phyloP scores from a whole-genome alignment of 2,113 vertebrate genomes.

The Bujurquina vittata region DNA sequence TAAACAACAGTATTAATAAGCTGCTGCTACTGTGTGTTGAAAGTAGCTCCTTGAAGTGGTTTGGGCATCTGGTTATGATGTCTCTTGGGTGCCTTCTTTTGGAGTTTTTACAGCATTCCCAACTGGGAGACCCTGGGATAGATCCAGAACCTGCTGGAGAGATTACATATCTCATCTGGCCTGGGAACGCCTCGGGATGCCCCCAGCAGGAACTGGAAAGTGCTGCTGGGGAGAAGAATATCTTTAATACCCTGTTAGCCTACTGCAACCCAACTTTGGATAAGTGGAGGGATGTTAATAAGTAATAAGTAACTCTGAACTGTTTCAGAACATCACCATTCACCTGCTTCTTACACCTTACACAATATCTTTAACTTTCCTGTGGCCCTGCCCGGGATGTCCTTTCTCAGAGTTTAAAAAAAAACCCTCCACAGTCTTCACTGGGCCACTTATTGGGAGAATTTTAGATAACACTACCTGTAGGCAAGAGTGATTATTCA shows the following conservation, averaged over 20 bases:
- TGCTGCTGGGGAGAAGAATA: too few relatives aligned
- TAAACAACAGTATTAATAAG: not conserved
- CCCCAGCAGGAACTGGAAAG: too few relatives aligned
- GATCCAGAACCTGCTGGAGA: too few relatives aligned
- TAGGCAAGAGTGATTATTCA: constrained; percentile 6
- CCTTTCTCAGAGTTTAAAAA: not conserved
- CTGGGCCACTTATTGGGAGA: not conserved
- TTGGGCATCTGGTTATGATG: not conserved
- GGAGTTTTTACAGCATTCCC: too few relatives aligned
- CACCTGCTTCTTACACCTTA: not conserved
- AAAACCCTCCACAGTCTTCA: not conserved
- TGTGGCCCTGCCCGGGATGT: not conserved
- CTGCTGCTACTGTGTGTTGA: not conserved
- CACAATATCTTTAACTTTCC: not conserved
- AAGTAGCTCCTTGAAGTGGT: not conserved
- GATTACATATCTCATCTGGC: too few relatives aligned
- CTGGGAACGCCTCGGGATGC: too few relatives aligned
- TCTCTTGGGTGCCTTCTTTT: too few relatives aligned
- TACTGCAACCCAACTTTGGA: too few relatives aligned
- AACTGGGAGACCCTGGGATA: too few relatives aligned
- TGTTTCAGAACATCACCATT: not conserved
- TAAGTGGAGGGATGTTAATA: not conserved
- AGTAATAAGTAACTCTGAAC: not conserved
- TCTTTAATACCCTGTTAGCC: too few relatives aligned
- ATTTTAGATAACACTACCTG: constrained; percentile 19